Conservation (phyloP, 2,113 vertebrate species). For the Macrotis lagotis region DNA sequence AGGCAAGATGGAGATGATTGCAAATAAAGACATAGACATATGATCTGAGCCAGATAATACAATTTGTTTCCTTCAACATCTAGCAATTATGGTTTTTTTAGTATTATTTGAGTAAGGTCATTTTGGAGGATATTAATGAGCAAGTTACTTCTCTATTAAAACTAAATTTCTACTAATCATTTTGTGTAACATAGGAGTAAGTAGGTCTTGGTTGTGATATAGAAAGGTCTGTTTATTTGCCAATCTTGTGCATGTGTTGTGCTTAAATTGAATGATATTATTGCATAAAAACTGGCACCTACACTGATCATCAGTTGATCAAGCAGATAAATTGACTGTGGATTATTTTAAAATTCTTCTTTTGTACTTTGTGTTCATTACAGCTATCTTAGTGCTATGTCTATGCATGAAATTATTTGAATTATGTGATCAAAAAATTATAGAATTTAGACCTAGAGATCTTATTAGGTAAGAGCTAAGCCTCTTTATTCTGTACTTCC, state of each 20-base stretch:
- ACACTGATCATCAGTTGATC: not conserved
- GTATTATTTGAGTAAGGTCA: conserved; percentile 20
- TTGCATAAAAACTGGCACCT: not conserved
- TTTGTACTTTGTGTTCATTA: not conserved
- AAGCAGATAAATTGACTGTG: not conserved
- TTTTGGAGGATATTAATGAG: conserved; percentile 45
- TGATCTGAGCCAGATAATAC: not conserved
- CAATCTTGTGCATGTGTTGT: not conserved
- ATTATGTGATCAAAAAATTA: not conserved
- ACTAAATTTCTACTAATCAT: conserved; percentile 7
- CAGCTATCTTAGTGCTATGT: not conserved
- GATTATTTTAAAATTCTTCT: conserved; percentile 49
- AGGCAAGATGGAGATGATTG: conserved; percentile 21
- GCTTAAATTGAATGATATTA: conserved; percentile 43
- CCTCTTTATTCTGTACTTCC: not conserved
- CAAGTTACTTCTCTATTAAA: conserved; percentile 49
- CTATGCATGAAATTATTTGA: conserved; percentile 8
- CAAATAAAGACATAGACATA: conserved; percentile 43
- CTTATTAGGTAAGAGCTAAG: not conserved
- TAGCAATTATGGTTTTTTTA: conserved; percentile 20
- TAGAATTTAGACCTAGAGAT: not conserved
- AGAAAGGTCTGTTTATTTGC: not conserved
- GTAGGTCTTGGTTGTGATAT: conserved; percentile 14
- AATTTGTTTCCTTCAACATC: conserved; percentile 20
- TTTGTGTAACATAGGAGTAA: conserved; percentile 11